A percentile compares a stretch with the other conserved stretches of the same genome.
Evolutionary conservation across 2,113 vertebrate genomes (phyloP).

Genomic region (Octodon degus): DNA sequence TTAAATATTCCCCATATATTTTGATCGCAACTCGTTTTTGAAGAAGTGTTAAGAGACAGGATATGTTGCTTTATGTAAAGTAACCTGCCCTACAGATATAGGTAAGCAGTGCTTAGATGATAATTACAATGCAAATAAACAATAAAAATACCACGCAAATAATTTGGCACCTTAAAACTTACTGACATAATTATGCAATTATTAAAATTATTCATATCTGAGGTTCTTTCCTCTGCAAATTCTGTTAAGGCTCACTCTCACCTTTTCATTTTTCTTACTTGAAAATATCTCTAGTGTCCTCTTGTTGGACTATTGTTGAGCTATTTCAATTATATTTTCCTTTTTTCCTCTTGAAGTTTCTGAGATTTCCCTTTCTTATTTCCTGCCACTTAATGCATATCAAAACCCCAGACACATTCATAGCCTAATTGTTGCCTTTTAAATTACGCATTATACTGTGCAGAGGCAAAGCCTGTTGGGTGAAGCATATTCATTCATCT

Average conservation of each 20-base stretch:
- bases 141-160: slow-evolving; percentile 73
- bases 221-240: slow-evolving; percentile 78
- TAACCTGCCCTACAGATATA: background rate
- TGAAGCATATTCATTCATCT: slow-evolving; percentile 71
- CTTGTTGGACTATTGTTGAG: background rate
- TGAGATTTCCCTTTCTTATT: background rate
- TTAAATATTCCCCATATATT: background rate
- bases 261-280: slow-evolving; percentile 42
- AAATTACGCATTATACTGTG: slow-evolving; percentile 84
- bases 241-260: slow-evolving; percentile 74
- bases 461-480: slow-evolving; percentile 71
- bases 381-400: slow-evolving; percentile 81
- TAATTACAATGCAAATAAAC: slow-evolving; percentile 50
- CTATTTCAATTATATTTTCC: background rate
- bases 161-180: slow-evolving; percentile 74
- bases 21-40: background rate
- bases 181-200: slow-evolving; percentile 81
- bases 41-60: background rate
- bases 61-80: slow-evolving; percentile 22
- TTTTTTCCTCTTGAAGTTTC: slow-evolving; percentile 31
- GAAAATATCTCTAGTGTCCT: background rate
- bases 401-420: slow-evolving; percentile 80
- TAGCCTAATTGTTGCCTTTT: slow-evolving; percentile 81
- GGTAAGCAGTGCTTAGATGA: background rate
- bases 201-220: slow-evolving; percentile 73